Base-by-base conservation (phyloP, 2,888 invertebrate genomes). In the Cheilosia vulpina region DNA sequence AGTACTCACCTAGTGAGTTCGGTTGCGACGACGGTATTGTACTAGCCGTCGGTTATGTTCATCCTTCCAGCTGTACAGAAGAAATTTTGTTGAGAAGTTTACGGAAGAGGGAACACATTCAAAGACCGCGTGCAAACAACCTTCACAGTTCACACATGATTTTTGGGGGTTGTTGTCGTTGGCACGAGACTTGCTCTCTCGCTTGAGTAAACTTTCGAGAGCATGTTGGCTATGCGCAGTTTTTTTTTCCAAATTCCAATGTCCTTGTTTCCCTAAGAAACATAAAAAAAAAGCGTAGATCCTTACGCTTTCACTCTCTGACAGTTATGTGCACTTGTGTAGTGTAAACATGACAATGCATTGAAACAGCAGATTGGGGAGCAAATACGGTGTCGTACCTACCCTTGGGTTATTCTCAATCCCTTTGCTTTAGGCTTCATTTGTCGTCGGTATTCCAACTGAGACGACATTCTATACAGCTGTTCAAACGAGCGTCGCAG, bases 51-150 rank as follows among this genome's bases (percentile, higher is more conserved):
- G 21, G 19, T 65, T 55, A 21, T 75, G 47, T 80, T 84, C 65
- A 77, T 85, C 85, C 81, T 81, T 85, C 66, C 81, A 83, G 72
- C 76, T 85, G 81, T 81, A 58, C 71, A 76, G 65, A 80, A 53
- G 58, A 66, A 55, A 50, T 57, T 58, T 52, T 60, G 27, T 68
- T 62, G 43, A 58, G 45, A 71, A 66, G 13, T 72, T 60, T 60
- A 60, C 75, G 69, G 45, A 76, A 84, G 71, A 57, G 68, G 38
- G 65, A 75, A 71, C 19, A 76, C 41, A 62, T 57, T 11, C 21
- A 31, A 31, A 7, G 13, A 66, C 66, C 82, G 82, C 77, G 77
- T 83, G 83, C 66, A 81, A 85, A 62, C 71, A 85, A 68, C 75
- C 57, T 77, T 85, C 69, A 72, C 65, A 80, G 53, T 77, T 85